Conservation (phyloP, 2,888 invertebrate species). For the Dryocosmus kuriphilus region DNA sequence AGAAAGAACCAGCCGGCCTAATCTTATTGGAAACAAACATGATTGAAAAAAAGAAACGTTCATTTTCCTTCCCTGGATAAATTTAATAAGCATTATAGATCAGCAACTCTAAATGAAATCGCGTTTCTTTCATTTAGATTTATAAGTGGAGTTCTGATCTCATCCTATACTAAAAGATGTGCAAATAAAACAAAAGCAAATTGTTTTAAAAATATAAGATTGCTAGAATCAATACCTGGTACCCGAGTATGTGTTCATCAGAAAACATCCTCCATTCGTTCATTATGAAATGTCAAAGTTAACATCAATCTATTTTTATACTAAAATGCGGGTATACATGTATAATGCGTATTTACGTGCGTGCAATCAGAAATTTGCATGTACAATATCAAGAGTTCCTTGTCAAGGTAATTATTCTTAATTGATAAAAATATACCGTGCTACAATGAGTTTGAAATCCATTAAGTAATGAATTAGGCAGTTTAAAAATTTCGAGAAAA, state of each 20-base stretch:
- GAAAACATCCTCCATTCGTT: neutral
- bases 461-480: neutral
- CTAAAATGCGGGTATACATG: slow-evolving; percentile 3
- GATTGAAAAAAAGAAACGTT: no score
- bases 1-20: no score
- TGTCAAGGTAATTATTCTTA: neutral
- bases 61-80: no score
- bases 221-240: neutral
- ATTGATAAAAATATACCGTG: slow-evolving; percentile 18
- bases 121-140: neutral
- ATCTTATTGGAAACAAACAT: no score
- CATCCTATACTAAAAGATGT: neutral
- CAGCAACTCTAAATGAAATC: neutral
- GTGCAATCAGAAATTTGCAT: slow-evolving; percentile 14
- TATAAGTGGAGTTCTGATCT: neutral
- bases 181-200: neutral
- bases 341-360: neutral
- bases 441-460: neutral
- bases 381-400: neutral
- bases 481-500: no score
- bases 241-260: neutral
- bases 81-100: neutral
- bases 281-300: neutral
- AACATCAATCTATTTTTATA: slow-evolving; percentile 2
- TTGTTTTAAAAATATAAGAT: neutral